Evolutionary conservation across 2,888 invertebrate species (phyloP).

Genomic region (Lasius fuliginosus): DNA sequence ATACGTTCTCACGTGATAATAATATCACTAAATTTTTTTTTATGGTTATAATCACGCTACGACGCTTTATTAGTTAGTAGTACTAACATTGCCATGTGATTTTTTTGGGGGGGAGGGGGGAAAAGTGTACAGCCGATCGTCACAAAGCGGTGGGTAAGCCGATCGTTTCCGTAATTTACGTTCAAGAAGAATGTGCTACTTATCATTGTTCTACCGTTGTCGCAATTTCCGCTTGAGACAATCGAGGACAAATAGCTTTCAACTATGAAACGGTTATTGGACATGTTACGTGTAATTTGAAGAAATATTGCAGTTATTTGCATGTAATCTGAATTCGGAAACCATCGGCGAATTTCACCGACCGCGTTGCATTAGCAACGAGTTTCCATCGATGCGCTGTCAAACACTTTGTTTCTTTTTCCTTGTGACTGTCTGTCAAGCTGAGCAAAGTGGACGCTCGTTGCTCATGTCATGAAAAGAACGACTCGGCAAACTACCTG

Average conservation of each 20-base stretch:
- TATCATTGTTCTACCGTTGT: not conserved
- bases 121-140: conserved; percentile 61
- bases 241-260: not conserved
- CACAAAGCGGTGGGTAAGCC: conserved; percentile 21
- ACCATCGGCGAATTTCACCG: conserved; percentile 28
- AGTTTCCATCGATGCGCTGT: conserved; percentile 50
- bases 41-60: conserved; percentile 79
- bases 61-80: conserved; percentile 82
- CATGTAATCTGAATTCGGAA: conserved; percentile 26
- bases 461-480: conserved; percentile 52
- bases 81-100: conserved; percentile 82
- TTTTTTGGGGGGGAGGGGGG: conserved; percentile 58
- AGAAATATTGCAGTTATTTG: not conserved
- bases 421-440: conserved; percentile 56
- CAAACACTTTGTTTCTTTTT: conserved; percentile 49
- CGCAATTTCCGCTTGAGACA: not conserved
- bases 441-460: conserved; percentile 55
- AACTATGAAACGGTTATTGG: not conserved
- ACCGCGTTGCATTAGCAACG: conserved; percentile 50
- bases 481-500: conserved; percentile 68
- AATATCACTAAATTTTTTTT: conserved; percentile 72
- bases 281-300: not conserved
- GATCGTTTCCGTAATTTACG: conserved; percentile 14
- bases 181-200: not conserved
- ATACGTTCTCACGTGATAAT: conserved; percentile 76